Evolutionary conservation across 2,888 invertebrate genomes (phyloP).

Genomic region (Ormia ochracea): DNA sequence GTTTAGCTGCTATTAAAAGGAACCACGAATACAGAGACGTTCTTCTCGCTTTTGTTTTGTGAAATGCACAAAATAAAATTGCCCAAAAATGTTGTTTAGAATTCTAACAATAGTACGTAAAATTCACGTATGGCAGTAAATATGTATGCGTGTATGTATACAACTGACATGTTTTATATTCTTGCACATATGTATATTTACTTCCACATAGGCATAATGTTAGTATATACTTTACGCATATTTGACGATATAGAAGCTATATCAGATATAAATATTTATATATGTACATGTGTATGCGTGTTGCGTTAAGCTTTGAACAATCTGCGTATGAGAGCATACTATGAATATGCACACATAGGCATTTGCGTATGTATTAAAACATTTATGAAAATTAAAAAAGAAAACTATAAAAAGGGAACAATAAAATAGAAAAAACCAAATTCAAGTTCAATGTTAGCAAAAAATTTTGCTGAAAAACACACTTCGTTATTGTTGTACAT

Average conservation of each 20-base stretch:
- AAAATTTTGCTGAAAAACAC: background rate
- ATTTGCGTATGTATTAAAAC: background rate
- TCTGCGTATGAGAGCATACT: too few relatives aligned
- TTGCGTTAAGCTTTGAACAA: background rate
- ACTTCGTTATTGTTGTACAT: background rate
- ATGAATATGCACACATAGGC: background rate
- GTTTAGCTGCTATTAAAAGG: conserved; percentile 19
- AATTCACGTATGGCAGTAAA: background rate
- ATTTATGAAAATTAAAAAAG: background rate
- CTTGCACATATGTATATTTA: too few relatives aligned
- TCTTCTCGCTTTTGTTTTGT: background rate
- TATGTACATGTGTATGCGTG: too few relatives aligned
- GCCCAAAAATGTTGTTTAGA: conserved; percentile 13
- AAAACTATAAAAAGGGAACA: background rate
- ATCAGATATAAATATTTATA: too few relatives aligned
- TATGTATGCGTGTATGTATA: background rate
- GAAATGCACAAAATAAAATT: conserved; percentile 14
- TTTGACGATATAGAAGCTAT: background rate
- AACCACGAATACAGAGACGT: background rate
- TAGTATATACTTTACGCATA: too few relatives aligned
- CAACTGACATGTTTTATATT: too few relatives aligned
- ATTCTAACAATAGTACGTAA: conserved; percentile 19
- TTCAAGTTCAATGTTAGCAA: conserved; percentile 58
- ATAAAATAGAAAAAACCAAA: conserved; percentile 1
- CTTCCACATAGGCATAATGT: too few relatives aligned